Base-by-base conservation (phyloP, 1,140 invertebrate species). In the Probaryconus sp. region DNA sequence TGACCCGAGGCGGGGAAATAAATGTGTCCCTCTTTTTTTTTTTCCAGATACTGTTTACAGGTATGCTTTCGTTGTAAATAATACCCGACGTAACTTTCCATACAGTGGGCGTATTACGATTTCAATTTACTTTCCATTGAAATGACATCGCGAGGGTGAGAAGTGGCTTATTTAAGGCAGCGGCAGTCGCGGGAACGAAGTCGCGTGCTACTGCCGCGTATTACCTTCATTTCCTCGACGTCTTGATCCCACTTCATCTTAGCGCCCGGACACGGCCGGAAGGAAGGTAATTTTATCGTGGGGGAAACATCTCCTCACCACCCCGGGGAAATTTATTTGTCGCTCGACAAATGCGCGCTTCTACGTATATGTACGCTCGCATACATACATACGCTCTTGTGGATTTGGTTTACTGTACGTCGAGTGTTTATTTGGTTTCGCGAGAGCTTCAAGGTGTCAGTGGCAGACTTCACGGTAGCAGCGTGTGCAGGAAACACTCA, bases 381-480 rank as follows among this genome's bases (percentile, higher is more conserved):
- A 6, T 16, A 26, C 14, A 17, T 11, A 13, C 42, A 37, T 21
- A n/a, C n/a, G n/a, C n/a, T n/a, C 26, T 63, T 56, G 58, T 20
- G 50, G 67, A 2, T 71, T 55, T n/a, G 56, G 50, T 48, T 48
- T 56, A 40, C 51, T 58, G 21, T 40, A 38, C 33, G 53, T 26
- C 47, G 63, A 17, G 55, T 37, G 47, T 65, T 70, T 60, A 18
- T 70, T 70, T 68, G 21, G 67, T 14, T 45, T 33, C 26, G 16
- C 38, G 33, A 16, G 53, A 21, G 42, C 53, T 33, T 26, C 53
- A 65, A 76, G 78, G 80, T 82, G 82, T 83, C 82, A 82, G 69
- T 50, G 60, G 26, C 82, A 83, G 81, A 77, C 74, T 71, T 48
- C 33, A 17, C 18, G 42, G 63, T 31, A 38, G 53, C 73, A 37